Percentiles rank a stretch among this genome's conserved stretches.
Evolutionary conservation across 1,140 invertebrate genomes (phyloP).

Genomic region (Brachystomella parvula): DNA sequence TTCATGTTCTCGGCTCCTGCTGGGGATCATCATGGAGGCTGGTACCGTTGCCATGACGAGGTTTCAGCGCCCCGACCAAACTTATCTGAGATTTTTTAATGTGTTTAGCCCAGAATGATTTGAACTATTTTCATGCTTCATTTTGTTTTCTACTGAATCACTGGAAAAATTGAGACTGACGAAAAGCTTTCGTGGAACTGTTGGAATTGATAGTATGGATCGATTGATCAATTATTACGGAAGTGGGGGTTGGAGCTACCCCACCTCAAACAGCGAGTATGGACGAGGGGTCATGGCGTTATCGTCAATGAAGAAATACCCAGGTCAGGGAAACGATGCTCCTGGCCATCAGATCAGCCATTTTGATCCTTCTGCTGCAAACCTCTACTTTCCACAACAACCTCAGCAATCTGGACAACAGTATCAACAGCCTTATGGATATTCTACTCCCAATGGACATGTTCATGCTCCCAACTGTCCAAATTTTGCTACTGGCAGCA

Average conservation of each 20-base stretch:
- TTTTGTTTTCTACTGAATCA: too few species aligned
- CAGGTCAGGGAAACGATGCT: not conserved
- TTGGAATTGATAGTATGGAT: too few species aligned
- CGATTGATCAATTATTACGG: not conserved
- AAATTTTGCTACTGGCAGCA: not conserved
- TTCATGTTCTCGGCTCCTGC: too few species aligned
- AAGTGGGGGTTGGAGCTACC: not conserved
- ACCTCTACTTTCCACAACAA: not conserved
- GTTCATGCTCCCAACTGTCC: not conserved
- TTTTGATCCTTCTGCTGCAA: not conserved
- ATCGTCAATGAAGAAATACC: not conserved
- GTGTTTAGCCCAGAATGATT: too few species aligned
- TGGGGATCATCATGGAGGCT: too few species aligned
- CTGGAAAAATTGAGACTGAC: too few species aligned
- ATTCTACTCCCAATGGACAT: too few species aligned
- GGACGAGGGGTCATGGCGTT: constrained; percentile 1
- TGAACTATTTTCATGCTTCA: too few species aligned
- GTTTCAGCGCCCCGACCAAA: too few species aligned
- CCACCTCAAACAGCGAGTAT: constrained; percentile 13
- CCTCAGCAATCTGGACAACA: not conserved
- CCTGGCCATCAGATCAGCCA: not conserved
- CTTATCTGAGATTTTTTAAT: too few species aligned
- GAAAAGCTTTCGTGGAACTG: too few species aligned
- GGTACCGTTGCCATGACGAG: too few species aligned
- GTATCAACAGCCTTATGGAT: constrained; percentile 1